Percentiles rank a stretch among this genome's conserved stretches.
These are phyloP conservation scores for Jordanella pulchra DNA, from an alignment of 2,797 vertebrate species.

Conservation along the genomic window DNA sequence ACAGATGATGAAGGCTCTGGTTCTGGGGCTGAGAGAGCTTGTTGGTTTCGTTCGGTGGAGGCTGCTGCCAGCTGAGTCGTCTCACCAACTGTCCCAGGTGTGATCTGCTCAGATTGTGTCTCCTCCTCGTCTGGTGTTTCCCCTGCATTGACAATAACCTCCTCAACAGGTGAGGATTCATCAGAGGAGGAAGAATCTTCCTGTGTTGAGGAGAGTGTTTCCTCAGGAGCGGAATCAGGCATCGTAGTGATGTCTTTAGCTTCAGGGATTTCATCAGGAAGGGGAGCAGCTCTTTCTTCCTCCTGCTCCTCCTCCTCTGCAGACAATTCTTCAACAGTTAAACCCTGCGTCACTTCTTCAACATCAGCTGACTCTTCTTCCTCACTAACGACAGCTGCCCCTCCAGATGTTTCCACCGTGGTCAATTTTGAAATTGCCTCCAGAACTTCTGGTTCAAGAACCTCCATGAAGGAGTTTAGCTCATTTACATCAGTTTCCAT, in stretches of 20 bases:
- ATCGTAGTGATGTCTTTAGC: conserved; percentile 3
- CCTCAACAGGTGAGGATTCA: conserved; percentile 7
- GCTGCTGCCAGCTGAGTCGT: conserved; percentile 48
- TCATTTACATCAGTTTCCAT: conserved; percentile 26
- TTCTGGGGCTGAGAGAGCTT: conserved; percentile 33
- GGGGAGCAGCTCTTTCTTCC: not conserved
- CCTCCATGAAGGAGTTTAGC: conserved; percentile 4
- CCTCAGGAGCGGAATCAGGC: conserved; percentile 12
- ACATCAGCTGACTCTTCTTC: conserved; percentile 34
- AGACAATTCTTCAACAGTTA: conserved; percentile 26
- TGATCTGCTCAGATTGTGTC: not conserved
- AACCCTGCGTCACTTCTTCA: conserved; percentile 28
- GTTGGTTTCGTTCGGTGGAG: conserved; percentile 32
- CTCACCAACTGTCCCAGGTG: not conserved
- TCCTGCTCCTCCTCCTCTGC: conserved; percentile 8
- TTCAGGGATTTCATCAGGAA: conserved; percentile 13
- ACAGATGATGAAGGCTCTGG: conserved; percentile 24
- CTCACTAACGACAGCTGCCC: not conserved
- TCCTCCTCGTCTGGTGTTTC: conserved; percentile 12
- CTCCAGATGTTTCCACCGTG: conserved; percentile 22
- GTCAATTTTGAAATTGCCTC: conserved; percentile 2
- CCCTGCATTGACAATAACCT: conserved; percentile 9
- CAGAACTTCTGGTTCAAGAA: not conserved
- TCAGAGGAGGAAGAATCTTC: conserved; percentile 16
- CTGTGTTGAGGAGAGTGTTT: not conserved